Percentiles rank a stretch among this genome's conserved stretches.
Conservation (phyloP, 1,140 invertebrate genomes). For the Brachionus koreanus region DNA sequence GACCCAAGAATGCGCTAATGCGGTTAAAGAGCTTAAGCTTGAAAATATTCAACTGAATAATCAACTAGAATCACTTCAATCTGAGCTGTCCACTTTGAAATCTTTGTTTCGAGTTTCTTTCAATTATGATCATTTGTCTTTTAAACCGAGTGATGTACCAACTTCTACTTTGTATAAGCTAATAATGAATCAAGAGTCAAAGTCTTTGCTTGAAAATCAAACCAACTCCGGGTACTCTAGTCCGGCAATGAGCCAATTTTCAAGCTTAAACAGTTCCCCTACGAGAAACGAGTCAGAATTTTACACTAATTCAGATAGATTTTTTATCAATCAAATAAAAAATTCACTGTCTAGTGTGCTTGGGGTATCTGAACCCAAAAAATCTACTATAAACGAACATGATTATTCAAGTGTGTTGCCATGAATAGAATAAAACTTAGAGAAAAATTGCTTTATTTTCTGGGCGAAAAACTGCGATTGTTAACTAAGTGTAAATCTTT, state of each 20-base stretch:
- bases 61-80: background rate
- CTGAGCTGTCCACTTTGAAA: conserved; percentile 28
- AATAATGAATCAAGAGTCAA: conserved; percentile 34
- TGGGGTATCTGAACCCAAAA: background rate
- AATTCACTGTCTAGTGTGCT: background rate
- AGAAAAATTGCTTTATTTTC: background rate
- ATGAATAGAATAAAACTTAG: background rate
- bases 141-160: conserved; percentile 28
- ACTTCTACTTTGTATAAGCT: conserved; percentile 41
- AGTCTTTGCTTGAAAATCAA: background rate
- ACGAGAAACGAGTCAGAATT: background rate
- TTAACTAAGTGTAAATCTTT: background rate
- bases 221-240: background rate
- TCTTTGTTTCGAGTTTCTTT: background rate
- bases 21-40: background rate
- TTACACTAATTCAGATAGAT: background rate
- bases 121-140: background rate
- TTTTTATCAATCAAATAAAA: conserved; percentile 15
- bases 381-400: background rate
- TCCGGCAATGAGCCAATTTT: background rate
- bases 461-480: conserved; percentile 19
- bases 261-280: background rate
- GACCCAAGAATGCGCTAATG: background rate
- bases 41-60: conserved; percentile 29
- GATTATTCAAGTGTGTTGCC: background rate